These are phyloP conservation scores for Solea senegalensis DNA, from an alignment of 2,113 vertebrate genomes.

Conservation along the genomic window DNA sequence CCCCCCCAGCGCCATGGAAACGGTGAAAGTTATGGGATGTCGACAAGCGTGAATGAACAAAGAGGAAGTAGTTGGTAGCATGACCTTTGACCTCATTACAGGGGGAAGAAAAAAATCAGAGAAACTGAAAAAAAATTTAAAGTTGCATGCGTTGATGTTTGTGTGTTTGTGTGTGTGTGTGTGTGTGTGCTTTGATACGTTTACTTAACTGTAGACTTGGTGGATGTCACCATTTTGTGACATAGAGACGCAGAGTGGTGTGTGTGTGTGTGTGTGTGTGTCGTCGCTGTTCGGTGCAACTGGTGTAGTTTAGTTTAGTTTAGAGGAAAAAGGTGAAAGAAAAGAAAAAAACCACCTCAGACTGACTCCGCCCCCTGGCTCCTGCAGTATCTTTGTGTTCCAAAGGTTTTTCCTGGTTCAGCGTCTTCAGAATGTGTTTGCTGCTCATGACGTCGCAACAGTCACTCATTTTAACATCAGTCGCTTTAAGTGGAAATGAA, in stretches of 20 bases:
- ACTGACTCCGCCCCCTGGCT: slow-evolving; percentile 67
- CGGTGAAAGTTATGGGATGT: slow-evolving; percentile 85
- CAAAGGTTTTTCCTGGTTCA: slow-evolving; percentile 29
- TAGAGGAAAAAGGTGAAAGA: slow-evolving; percentile 49
- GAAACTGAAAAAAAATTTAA: slow-evolving; percentile 73
- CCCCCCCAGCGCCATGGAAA: slow-evolving; percentile 22
- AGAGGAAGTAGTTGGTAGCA: slow-evolving; percentile 86
- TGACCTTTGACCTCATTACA: slow-evolving; percentile 82
- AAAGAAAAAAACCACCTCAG: slow-evolving; percentile 2
- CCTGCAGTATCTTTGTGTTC: slow-evolving; percentile 33
- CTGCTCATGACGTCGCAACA: too few relatives aligned
- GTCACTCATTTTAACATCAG: too few relatives aligned
- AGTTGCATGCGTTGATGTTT: slow-evolving; percentile 96
- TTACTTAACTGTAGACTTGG: slow-evolving; percentile 90
- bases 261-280: slow-evolving; percentile 94
- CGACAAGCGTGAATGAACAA: slow-evolving; percentile 63
- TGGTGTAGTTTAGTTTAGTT: slow-evolving; percentile 83
- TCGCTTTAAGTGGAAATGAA: too few relatives aligned
- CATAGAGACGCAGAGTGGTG: slow-evolving; percentile 90
- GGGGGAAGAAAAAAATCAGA: slow-evolving; percentile 52
- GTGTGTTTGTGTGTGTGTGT: slow-evolving; percentile 85
- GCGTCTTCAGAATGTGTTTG: too few relatives aligned
- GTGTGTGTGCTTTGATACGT: slow-evolving; percentile 89
- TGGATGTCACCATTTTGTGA: slow-evolving; percentile 90
- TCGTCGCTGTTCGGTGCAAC: slow-evolving; percentile 92